These are phyloP conservation scores for Belgica antarctica DNA, from an alignment of 2,888 invertebrate genomes.

Conservation along the genomic window DNA sequence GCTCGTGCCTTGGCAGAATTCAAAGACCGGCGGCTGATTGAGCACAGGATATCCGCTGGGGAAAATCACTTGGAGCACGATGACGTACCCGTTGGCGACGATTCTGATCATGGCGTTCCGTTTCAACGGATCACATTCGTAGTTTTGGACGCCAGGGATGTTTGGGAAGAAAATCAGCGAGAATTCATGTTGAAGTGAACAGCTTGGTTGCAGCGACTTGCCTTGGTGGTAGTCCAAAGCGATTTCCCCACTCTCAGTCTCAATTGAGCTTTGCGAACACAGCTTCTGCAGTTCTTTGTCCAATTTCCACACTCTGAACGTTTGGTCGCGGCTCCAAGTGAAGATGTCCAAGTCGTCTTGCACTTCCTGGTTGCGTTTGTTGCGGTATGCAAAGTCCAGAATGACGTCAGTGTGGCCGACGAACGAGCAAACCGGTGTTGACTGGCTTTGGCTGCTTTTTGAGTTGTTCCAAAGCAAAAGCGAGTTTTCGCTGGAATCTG, in stretches of 20 bases:
- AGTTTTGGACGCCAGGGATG: slow-evolving; percentile 37
- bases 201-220: slow-evolving; percentile 49
- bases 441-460: slow-evolving; percentile 56
- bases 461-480: slow-evolving; percentile 74
- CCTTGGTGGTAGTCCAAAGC: slow-evolving; percentile 46
- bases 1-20: slow-evolving; percentile 65
- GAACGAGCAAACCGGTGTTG: slow-evolving; percentile 78
- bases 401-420: slow-evolving; percentile 94
- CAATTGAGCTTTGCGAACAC: slow-evolving; percentile 69
- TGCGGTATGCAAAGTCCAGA: slow-evolving; percentile 91
- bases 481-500: slow-evolving; percentile 76
- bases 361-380: slow-evolving; percentile 58
- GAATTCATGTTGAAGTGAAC: slow-evolving; percentile 69
- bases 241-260: slow-evolving; percentile 55
- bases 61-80: slow-evolving; percentile 64
- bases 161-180: slow-evolving; percentile 60
- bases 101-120: slow-evolving; percentile 57
- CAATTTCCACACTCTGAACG: slow-evolving; percentile 85
- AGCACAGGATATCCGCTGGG: slow-evolving; percentile 72
- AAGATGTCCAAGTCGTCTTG: slow-evolving; percentile 65
- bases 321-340: slow-evolving; percentile 95
- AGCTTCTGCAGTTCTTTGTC: slow-evolving; percentile 75
- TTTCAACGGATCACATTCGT: slow-evolving; percentile 52
- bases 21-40: slow-evolving; percentile 65
- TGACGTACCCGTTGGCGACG: slow-evolving; percentile 53